phyloP scores from a whole-genome alignment of 2,113 vertebrate species.

The Oreotrochilus melanogaster region DNA sequence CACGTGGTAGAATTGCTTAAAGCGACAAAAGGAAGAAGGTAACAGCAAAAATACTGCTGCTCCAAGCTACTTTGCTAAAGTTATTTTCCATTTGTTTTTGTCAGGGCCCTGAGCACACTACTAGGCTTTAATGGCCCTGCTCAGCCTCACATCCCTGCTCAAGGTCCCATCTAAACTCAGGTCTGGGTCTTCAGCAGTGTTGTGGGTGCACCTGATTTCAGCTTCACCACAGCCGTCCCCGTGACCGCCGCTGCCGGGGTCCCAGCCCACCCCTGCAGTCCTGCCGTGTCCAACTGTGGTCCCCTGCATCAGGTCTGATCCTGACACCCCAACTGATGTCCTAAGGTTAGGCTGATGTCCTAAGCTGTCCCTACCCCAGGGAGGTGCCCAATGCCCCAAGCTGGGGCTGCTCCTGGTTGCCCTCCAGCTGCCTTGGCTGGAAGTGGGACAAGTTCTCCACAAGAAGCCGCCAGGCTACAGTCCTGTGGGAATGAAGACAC shows the following conservation, averaged over 20 bases:
- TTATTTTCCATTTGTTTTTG: neutral
- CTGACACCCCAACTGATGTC: neutral
- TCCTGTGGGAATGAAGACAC: accelerated
- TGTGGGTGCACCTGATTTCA: too few species aligned
- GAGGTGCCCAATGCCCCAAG: neutral
- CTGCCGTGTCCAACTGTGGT: accelerated
- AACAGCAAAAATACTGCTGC: neutral
- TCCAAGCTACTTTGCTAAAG: neutral
- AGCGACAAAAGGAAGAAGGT: accelerated
- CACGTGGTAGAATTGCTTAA: neutral
- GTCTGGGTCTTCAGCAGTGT: neutral
- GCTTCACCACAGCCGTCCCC: neutral
- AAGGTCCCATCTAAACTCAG: neutral
- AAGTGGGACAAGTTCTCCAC: accelerated
- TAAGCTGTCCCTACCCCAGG: neutral
- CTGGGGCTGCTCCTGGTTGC: neutral
- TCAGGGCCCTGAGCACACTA: neutral
- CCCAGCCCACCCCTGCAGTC: accelerated
- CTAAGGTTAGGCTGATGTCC: neutral
- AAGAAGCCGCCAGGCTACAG: accelerated
- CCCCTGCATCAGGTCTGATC: accelerated
- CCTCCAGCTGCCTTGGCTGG: neutral
- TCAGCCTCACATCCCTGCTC: neutral
- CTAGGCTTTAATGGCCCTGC: neutral
- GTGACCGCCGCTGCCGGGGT: too few species aligned